These are phyloP conservation scores for Caenorhabditis remanei DNA, from an alignment of 1,140 invertebrate species.

Conservation along the genomic window DNA sequence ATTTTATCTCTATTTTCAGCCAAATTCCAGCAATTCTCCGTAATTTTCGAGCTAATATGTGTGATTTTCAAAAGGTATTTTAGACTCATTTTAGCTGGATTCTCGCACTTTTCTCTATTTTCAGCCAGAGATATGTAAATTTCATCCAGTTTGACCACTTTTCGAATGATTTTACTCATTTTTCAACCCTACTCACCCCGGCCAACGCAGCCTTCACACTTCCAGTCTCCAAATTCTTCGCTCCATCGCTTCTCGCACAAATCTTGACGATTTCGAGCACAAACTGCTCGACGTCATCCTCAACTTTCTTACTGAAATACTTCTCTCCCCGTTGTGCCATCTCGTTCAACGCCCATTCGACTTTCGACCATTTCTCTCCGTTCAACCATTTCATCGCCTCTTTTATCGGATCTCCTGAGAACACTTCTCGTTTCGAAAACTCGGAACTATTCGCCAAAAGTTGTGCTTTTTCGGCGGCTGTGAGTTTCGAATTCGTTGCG, in stretches of 20 bases:
- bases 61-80: too few relatives aligned
- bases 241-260: not conserved
- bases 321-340: conserved; percentile 29
- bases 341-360: conserved; percentile 60
- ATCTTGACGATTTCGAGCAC: conserved; percentile 40
- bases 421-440: conserved; percentile 55
- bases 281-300: conserved; percentile 61
- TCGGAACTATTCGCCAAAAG: conserved; percentile 36
- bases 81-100: too few relatives aligned
- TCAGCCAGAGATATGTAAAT: too few relatives aligned
- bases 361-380: conserved; percentile 53
- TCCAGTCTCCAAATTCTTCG: not conserved
- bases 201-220: conserved; percentile 26
- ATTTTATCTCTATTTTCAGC: not conserved
- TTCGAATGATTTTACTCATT: not conserved
- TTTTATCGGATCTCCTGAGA: conserved; percentile 60
- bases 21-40: not conserved
- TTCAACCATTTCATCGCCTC: conserved; percentile 53
- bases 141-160: too few relatives aligned
- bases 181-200: not conserved
- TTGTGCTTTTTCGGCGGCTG: conserved; percentile 44
- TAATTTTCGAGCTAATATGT: too few relatives aligned
- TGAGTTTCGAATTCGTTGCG: not conserved
- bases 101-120: too few relatives aligned
- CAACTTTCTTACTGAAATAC: conserved; percentile 47